phyloP scores from a whole-genome alignment of 2,797 vertebrate genomes.

The Taeniopygia guttata region DNA sequence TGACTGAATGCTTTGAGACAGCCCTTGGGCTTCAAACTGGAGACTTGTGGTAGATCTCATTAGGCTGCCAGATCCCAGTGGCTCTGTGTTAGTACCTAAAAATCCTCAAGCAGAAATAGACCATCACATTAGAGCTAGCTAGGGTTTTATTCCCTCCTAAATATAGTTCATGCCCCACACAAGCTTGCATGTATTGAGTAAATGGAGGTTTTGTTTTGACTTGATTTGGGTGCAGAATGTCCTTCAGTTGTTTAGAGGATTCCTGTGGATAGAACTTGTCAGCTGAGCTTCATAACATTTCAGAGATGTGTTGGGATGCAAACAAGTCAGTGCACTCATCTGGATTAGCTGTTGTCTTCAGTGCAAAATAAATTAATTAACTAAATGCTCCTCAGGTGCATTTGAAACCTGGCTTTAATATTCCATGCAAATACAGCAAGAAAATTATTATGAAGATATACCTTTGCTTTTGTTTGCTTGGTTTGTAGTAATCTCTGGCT shows the following conservation, averaged over 20 bases:
- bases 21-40: background rate
- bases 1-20: background rate
- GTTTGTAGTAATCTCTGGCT: background rate
- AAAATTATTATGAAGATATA: background rate
- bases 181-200: background rate
- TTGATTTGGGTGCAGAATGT: fast-evolving
- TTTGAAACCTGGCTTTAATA: background rate
- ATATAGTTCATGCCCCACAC: background rate
- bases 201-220: background rate
- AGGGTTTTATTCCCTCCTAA: background rate
- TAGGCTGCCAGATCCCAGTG: background rate
- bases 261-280: background rate
- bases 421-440: background rate
- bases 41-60: background rate
- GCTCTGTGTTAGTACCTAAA: background rate
- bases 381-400: background rate
- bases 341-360: background rate
- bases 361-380: background rate
- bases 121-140: background rate
- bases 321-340: background rate
- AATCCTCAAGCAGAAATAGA: background rate
- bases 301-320: background rate
- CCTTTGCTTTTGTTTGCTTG: background rate
- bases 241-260: background rate
- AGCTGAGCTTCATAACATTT: background rate